A percentile compares a stretch with the other conserved stretches of the same genome.
phyloP scores from a whole-genome alignment of 2,113 vertebrate genomes.

The Notarius lentiginosus region DNA sequence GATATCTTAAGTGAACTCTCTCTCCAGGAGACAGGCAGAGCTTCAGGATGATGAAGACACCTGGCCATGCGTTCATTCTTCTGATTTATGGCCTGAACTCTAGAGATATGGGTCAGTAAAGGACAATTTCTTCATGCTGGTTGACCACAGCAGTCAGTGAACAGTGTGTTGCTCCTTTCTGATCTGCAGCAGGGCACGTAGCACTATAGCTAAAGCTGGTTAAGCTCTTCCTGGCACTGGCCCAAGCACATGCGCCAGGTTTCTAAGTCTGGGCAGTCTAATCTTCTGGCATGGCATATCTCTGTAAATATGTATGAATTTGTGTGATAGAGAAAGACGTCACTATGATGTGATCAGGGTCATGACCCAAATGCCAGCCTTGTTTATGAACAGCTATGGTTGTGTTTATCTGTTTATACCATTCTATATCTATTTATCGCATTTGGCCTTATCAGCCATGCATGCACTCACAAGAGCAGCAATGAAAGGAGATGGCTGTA shows the following conservation, averaged over 20 bases:
- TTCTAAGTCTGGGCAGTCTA: constrained; percentile 4
- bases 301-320: neutral
- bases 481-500: too few relatives aligned
- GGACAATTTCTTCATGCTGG: neutral
- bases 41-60: neutral
- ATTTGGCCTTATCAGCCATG: too few relatives aligned
- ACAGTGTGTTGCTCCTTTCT: constrained; percentile 2
- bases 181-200: neutral
- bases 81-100: constrained; percentile 3
- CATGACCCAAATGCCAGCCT: neutral
- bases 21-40: constrained; percentile 8
- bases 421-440: neutral
- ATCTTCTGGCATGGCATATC: neutral
- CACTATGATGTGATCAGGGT: neutral
- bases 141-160: neutral
- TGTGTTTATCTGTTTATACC: neutral
- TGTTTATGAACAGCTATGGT: neutral
- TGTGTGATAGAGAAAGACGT: neutral
- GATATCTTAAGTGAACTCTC: neutral
- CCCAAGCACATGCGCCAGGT: neutral
- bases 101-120: neutral
- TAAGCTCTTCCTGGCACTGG: neutral
- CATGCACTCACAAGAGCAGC: too few relatives aligned
- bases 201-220: constrained; percentile 22
- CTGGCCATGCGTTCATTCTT: neutral